A percentile compares a stretch with the other conserved stretches of the same genome.
Conservation (phyloP, 53 echinoderm and acorn worm genomes). For the Pentamera pediparva region DNA sequence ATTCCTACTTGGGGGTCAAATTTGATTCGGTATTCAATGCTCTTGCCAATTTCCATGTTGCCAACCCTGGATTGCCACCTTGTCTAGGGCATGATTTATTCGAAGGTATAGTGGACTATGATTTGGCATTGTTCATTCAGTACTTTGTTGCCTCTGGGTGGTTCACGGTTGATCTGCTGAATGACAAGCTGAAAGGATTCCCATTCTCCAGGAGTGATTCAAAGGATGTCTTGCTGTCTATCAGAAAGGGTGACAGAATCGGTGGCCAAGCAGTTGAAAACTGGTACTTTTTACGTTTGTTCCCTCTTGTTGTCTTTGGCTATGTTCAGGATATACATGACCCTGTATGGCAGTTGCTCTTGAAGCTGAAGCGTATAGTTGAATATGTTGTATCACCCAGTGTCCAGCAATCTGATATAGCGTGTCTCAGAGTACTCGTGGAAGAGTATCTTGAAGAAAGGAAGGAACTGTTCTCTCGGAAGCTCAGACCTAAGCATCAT, state of each 20-base stretch:
- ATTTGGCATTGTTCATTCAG: constrained; percentile 49
- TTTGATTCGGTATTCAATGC: constrained; percentile 60
- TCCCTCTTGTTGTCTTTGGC: constrained; percentile 45
- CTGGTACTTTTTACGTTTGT: constrained; percentile 54
- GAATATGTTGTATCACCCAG: constrained; percentile 33
- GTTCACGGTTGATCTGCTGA: constrained; percentile 50
- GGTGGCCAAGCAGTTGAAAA: constrained; percentile 62
- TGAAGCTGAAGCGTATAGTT: constrained; percentile 13
- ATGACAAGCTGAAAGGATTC: constrained; percentile 32
- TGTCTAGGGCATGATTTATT: constrained; percentile 65
- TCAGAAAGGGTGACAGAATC: constrained; percentile 41
- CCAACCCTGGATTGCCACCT: constrained; percentile 52
- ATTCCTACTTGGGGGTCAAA: constrained; percentile 36
- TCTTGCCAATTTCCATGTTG: constrained; percentile 55
- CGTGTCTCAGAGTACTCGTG: constrained; percentile 10
- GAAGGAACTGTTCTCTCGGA: constrained; percentile 28
- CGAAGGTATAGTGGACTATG: constrained; percentile 57
- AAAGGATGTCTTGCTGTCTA: constrained; percentile 12
- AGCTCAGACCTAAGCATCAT: constrained; percentile 50
- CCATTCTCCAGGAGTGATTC: constrained; percentile 44
- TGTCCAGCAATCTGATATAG: constrained; percentile 36
- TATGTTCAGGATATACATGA: constrained; percentile 41
- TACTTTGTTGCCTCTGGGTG: constrained; percentile 49
- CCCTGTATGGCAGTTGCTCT: constrained; percentile 36
- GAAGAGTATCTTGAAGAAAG: constrained; percentile 35